These are phyloP conservation scores for Cervus canadensis DNA, from an alignment of 2,113 vertebrate genomes.

Conservation along the genomic window DNA sequence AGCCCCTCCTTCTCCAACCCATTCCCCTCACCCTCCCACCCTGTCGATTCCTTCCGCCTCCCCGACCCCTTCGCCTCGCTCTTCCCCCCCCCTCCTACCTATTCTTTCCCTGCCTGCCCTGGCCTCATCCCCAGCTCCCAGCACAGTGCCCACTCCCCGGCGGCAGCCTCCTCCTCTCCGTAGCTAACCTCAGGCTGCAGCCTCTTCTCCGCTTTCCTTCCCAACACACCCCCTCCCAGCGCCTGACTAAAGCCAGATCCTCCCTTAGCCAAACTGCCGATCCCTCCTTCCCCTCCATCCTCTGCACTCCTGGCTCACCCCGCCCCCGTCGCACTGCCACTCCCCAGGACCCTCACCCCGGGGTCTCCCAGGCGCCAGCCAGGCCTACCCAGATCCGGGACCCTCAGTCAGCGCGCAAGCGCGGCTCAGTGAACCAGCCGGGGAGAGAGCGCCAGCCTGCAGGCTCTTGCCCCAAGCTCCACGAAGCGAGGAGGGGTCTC, in stretches of 20 bases:
- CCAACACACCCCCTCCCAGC: no score
- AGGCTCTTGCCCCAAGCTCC: neutral
- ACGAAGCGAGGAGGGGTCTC: neutral
- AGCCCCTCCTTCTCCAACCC: neutral
- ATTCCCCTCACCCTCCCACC: no score
- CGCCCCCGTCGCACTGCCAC: neutral
- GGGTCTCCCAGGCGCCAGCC: neutral
- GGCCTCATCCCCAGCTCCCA: neutral
- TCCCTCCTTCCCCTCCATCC: no score
- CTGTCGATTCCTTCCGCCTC: no score
- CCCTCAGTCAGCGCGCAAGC: fast-evolving
- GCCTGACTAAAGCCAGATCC: neutral
- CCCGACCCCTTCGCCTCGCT: neutral
- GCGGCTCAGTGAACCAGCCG: neutral
- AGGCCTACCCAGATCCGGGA: neutral
- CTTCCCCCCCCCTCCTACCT: neutral
- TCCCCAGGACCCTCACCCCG: no score
- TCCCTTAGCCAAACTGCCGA: neutral
- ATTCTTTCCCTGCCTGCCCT: neutral
- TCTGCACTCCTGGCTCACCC: neutral
- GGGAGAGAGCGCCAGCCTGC: neutral
- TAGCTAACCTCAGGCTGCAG: neutral
- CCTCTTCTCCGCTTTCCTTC: neutral
- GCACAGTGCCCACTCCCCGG: neutral
- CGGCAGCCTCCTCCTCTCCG: neutral